Conservation (phyloP, 2,888 invertebrate species). For the Amaurobius ferox region DNA sequence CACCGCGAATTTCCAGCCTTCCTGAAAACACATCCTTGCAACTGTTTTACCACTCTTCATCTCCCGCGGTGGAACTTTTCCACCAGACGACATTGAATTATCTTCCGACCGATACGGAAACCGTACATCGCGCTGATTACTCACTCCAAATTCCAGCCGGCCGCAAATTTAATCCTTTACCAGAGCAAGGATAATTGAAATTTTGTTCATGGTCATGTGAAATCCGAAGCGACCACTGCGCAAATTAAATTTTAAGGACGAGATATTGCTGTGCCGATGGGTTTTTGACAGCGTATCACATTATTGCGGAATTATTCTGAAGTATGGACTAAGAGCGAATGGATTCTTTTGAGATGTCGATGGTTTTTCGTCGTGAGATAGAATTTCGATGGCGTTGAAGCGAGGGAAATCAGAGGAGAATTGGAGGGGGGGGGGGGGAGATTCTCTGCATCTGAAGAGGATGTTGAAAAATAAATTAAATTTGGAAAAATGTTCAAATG, state of each 20-base stretch:
- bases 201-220: slow-evolving; percentile 42
- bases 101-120: not conserved
- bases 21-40: not conserved
- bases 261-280: not conserved
- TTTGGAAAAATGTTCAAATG: no score
- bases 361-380: not conserved
- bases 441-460: no score
- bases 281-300: slow-evolving; percentile 5
- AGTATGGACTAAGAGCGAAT: not conserved
- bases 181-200: slow-evolving; percentile 50
- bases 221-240: slow-evolving; percentile 21
- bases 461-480: no score
- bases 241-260: slow-evolving; percentile 59
- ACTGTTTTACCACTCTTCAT: not conserved
- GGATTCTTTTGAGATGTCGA: not conserved
- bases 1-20: not conserved
- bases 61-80: not conserved
- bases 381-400: slow-evolving; percentile 1
- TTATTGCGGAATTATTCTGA: slow-evolving; percentile 1
- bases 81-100: slow-evolving; percentile 3
- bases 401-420: not conserved
- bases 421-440: not conserved
- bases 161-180: slow-evolving; percentile 32
- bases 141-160: not conserved
- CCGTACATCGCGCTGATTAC: not conserved